A percentile compares a stretch with the other conserved stretches of the same genome.
These are phyloP conservation scores for Colius striatus DNA, from an alignment of 2,113 vertebrate species.

Conservation along the genomic window DNA sequence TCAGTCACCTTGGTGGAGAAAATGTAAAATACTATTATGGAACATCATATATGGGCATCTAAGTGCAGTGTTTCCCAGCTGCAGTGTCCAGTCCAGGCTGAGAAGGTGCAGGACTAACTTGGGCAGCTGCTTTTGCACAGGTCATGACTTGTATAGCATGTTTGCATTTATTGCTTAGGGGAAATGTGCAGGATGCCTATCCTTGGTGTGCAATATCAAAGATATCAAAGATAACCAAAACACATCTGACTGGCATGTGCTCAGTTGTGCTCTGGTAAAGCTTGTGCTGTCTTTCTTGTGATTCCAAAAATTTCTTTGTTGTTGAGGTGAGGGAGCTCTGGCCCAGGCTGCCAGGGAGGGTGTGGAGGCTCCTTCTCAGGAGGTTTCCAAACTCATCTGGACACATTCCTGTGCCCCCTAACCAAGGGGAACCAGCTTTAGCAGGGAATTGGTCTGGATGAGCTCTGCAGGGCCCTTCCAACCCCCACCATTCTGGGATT, in stretches of 20 bases:
- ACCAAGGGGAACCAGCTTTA: no score
- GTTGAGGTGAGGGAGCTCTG: no score
- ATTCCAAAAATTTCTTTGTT: no score
- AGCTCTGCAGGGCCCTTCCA: no score
- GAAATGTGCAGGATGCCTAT: accelerated
- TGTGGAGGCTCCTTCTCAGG: no score
- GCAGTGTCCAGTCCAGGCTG: background rate
- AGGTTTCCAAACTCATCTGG: no score
- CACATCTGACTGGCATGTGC: accelerated
- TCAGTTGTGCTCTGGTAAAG: background rate
- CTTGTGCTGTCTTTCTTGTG: no score
- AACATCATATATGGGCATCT: accelerated
- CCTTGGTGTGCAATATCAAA: background rate
- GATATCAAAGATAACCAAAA: background rate
- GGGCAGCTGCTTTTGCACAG: background rate
- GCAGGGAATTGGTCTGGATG: no score
- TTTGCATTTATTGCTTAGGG: background rate
- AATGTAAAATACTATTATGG: accelerated
- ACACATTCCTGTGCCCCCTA: no score
- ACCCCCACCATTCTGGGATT: no score
- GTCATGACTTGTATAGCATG: accelerated
- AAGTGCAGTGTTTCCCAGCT: background rate
- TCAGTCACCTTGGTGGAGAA: no score
- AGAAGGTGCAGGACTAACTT: accelerated
- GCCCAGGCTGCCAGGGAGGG: no score